These are phyloP conservation scores for Phalacrocorax aristotelis DNA, from an alignment of 2,113 vertebrate species.

Conservation along the genomic window DNA sequence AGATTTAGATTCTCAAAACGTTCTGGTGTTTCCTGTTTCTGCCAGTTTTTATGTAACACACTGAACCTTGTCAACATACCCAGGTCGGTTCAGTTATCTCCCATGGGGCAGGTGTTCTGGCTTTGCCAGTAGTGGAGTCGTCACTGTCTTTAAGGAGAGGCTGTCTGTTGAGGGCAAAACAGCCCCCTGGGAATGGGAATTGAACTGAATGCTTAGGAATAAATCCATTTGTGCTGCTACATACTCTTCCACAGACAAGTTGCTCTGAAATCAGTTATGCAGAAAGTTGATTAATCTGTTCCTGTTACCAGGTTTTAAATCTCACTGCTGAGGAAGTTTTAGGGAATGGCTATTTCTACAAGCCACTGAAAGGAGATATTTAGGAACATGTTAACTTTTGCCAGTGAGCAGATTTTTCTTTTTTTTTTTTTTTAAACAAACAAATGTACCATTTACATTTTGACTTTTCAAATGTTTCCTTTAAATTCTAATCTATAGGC, in stretches of 20 bases:
- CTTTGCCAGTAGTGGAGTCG: neutral
- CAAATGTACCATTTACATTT: neutral
- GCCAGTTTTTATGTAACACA: neutral
- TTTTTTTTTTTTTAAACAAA: neutral
- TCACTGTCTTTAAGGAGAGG: neutral
- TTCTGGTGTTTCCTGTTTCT: neutral
- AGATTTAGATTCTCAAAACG: neutral
- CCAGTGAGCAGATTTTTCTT: neutral
- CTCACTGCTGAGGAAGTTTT: neutral
- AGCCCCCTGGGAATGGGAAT: neutral
- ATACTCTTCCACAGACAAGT: neutral
- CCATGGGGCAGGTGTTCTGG: neutral
- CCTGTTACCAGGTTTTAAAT: neutral
- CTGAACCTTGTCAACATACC: neutral
- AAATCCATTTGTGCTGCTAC: neutral
- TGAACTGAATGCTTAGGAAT: neutral
- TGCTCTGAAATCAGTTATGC: neutral
- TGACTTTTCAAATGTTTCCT: neutral
- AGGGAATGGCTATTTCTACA: neutral
- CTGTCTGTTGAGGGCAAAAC: neutral
- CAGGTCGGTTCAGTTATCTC: neutral
- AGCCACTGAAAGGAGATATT: neutral
- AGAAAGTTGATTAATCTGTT: neutral
- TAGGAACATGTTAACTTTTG: neutral
- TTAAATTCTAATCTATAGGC: neutral